Conservation (phyloP, 2,113 vertebrate genomes). For the Boulengeromyrus knoepffleri region DNA sequence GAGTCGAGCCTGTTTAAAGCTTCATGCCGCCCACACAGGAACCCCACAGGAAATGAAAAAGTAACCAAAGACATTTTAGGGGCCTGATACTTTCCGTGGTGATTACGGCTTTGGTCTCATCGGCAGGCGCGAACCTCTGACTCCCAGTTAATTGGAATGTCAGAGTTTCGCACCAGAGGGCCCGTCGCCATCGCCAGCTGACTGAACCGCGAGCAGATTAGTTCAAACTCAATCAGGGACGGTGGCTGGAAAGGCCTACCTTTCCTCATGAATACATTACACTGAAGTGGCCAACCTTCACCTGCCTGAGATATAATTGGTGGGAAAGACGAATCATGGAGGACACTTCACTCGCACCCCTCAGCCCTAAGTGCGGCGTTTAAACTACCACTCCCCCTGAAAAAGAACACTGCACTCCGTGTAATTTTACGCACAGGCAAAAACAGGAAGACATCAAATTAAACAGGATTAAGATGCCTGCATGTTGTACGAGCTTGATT, state of each 20-base stretch:
- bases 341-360: neutral
- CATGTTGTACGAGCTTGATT: neutral
- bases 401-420: neutral
- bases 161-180: slow-evolving; percentile 13
- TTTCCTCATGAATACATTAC: slow-evolving; percentile 17
- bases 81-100: neutral
- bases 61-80: neutral
- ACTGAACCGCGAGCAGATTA: slow-evolving; percentile 5
- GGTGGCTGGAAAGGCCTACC: neutral
- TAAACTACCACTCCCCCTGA: neutral
- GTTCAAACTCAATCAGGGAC: neutral
- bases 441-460: slow-evolving; percentile 4
- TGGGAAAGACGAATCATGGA: neutral
- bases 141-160: neutral
- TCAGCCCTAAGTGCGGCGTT: neutral
- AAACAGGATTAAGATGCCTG: neutral
- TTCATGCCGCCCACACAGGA: neutral
- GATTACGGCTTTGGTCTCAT: neutral
- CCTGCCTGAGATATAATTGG: slow-evolving; percentile 8
- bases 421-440: neutral
- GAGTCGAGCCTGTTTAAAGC: neutral
- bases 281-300: neutral
- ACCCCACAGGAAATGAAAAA: neutral
- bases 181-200: neutral
- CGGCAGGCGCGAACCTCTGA: neutral